These are phyloP conservation scores for Coenonympha glycerion DNA, from an alignment of 2,888 invertebrate genomes.

Conservation along the genomic window DNA sequence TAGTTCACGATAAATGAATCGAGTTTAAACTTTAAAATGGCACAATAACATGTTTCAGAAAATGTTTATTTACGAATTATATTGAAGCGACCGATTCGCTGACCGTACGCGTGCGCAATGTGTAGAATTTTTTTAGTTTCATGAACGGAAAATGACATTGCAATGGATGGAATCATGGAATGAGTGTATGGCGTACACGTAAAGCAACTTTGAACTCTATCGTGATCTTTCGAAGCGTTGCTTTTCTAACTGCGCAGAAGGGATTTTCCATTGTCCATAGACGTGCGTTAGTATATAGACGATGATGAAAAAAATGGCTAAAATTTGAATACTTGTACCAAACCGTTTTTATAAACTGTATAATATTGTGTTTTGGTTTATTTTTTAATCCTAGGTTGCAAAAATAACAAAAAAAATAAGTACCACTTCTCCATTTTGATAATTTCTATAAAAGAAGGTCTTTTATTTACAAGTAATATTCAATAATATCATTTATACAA, in stretches of 20 bases:
- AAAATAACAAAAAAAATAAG: too few relatives aligned
- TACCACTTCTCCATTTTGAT: too few relatives aligned
- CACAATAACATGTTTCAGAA: conserved; percentile 47
- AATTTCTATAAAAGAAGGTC: too few relatives aligned
- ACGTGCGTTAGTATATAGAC: neutral
- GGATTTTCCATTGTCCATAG: conserved; percentile 14
- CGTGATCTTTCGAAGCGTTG: neutral
- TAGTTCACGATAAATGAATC: conserved; percentile 26
- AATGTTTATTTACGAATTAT: conserved; percentile 16
- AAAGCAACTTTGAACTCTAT: conserved; percentile 21
- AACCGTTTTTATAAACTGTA: neutral
- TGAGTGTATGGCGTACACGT: neutral
- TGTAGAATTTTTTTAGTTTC: conserved; percentile 27
- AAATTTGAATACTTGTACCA: neutral
- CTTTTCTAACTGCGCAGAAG: conserved; percentile 18
- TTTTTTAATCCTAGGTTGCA: too few relatives aligned
- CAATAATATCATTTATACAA: too few relatives aligned
- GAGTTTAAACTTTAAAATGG: conserved; percentile 33
- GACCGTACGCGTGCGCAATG: conserved; percentile 49
- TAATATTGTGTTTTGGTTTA: too few relatives aligned
- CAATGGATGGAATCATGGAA: too few relatives aligned
- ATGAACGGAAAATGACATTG: conserved; percentile 19
- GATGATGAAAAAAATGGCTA: neutral
- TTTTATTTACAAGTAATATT: too few relatives aligned
- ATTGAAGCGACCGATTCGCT: conserved; percentile 29